A percentile compares a stretch with the other conserved stretches of the same genome.
Conservation (phyloP, 2,888 invertebrate species). For the Patella ulyssiponensis region DNA sequence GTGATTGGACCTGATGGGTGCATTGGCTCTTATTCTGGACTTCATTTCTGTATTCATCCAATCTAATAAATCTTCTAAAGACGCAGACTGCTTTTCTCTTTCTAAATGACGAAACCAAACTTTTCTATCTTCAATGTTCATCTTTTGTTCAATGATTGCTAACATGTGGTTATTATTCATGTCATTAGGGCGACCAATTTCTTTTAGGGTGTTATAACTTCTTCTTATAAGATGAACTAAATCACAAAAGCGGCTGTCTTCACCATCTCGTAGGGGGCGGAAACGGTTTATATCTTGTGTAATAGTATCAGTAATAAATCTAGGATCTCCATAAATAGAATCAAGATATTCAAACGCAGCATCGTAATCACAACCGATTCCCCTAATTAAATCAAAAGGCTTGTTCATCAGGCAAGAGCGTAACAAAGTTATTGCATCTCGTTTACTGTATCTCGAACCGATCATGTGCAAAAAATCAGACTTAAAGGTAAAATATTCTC, state of each 20-base stretch:
- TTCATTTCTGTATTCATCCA: constrained; percentile 1
- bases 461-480: background rate
- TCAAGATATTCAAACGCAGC: constrained; percentile 5
- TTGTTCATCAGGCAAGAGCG: background rate
- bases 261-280: background rate
- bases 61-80: background rate
- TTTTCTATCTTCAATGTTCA: background rate
- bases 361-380: background rate
- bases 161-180: constrained; percentile 4
- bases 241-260: background rate
- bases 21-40: background rate
- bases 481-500: background rate
- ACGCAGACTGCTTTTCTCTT: background rate
- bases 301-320: background rate
- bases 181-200: background rate
- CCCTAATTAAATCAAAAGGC: background rate
- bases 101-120: background rate
- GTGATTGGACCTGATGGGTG: background rate
- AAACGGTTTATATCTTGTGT: constrained; percentile 2
- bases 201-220: background rate
- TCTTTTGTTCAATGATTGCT: background rate
- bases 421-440: background rate
- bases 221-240: background rate
- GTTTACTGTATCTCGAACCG: background rate
- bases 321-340: constrained; percentile 7